These are phyloP conservation scores for Hydrozoanthus gracilis DNA, from an alignment of 92 coral and sea anemone species.

Conservation along the genomic window DNA sequence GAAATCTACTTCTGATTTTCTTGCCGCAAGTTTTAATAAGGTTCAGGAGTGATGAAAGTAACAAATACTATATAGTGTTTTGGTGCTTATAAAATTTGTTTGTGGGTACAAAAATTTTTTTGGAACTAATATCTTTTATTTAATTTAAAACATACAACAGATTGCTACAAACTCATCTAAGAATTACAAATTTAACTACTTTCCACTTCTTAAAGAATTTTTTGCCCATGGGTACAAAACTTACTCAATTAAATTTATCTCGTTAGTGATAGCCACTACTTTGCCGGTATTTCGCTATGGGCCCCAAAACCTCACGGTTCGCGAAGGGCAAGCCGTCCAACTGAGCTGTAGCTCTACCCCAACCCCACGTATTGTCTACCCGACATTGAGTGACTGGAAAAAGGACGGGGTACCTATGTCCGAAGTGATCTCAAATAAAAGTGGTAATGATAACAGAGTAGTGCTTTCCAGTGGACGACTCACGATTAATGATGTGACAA, in stretches of 20 bases:
- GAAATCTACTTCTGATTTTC: too few relatives aligned
- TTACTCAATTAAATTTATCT: neutral
- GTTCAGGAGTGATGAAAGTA: too few relatives aligned
- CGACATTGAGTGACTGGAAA: slow-evolving; percentile 64
- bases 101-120: too few relatives aligned
- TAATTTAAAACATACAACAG: too few relatives aligned
- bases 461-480: slow-evolving; percentile 53
- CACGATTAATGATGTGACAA: slow-evolving; percentile 48
- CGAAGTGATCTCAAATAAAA: slow-evolving; percentile 31
- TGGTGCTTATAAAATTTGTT: too few relatives aligned
- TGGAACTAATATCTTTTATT: too few relatives aligned
- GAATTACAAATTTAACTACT: too few relatives aligned
- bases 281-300: slow-evolving; percentile 5
- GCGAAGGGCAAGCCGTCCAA: slow-evolving; percentile 52
- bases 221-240: too few relatives aligned
- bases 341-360: slow-evolving; percentile 57
- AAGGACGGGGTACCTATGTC: slow-evolving; percentile 81
- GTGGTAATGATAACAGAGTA: neutral
- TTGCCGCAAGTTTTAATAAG: too few relatives aligned
- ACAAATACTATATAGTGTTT: too few relatives aligned
- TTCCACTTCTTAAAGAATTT: too few relatives aligned
- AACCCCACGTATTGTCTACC: slow-evolving; percentile 18
- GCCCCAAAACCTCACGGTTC: slow-evolving; percentile 43
- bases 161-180: too few relatives aligned
- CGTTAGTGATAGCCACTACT: slow-evolving; percentile 58